These are phyloP conservation scores for Enoplosus armatus DNA, from an alignment of 2,797 vertebrate genomes.

Conservation along the genomic window DNA sequence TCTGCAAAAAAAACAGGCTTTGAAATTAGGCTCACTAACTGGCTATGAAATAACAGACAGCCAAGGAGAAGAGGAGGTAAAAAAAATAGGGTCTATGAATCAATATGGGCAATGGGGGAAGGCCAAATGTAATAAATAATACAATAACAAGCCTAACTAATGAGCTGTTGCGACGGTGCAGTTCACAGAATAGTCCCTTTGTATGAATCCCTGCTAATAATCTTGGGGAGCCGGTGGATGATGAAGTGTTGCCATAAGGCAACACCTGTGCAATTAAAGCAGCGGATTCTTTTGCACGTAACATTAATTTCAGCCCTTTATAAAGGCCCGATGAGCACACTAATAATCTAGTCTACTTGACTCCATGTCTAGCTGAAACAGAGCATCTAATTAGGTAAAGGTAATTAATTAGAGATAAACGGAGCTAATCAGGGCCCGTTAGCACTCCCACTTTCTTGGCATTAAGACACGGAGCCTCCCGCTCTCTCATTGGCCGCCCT, in stretches of 20 bases:
- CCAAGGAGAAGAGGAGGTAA: constrained; percentile 87
- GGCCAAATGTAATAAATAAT: constrained; percentile 99
- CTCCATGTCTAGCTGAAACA: constrained; percentile 97
- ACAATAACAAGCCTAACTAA: constrained; percentile 99
- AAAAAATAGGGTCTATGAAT: constrained; percentile 91
- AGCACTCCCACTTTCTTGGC: constrained; percentile 94
- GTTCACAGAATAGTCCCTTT: constrained; percentile 95
- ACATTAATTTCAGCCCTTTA: constrained; percentile 99
- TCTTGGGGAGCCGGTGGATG: constrained; percentile 95
- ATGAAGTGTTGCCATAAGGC: constrained; percentile 99
- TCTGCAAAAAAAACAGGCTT: constrained; percentile 69
- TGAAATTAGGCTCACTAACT: constrained; percentile 79
- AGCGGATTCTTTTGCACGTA: constrained; percentile 94
- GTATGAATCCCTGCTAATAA: constrained; percentile 95
- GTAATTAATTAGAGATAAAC: constrained; percentile 99
- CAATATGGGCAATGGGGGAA: constrained; percentile 98
- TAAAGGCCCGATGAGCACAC: constrained; percentile 98
- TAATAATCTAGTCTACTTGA: constrained; percentile 99
- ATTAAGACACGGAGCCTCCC: constrained; percentile 93
- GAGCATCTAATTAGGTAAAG: constrained; percentile 99
- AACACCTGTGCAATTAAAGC: constrained; percentile 99
- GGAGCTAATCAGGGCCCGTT: constrained; percentile 99
- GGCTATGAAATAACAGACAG: constrained; percentile 77
- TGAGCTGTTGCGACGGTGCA: constrained; percentile 97
- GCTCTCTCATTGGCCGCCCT: constrained; percentile 86